Evolutionary conservation across 2,797 vertebrate species (phyloP).

Genomic region (Melanotaenia nigrans): DNA sequence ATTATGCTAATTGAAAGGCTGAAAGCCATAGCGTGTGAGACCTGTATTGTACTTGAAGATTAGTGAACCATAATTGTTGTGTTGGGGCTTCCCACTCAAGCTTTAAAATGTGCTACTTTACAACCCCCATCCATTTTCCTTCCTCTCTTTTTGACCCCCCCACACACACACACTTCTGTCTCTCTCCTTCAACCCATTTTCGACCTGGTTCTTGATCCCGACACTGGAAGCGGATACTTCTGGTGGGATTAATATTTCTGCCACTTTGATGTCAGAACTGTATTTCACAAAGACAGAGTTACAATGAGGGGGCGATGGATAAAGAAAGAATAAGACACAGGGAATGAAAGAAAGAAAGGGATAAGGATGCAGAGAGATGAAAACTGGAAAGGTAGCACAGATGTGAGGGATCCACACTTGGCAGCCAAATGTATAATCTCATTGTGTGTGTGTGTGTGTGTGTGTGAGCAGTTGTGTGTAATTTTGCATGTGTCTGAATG

Average conservation of each 20-base stretch:
- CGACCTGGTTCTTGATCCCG: slow-evolving; percentile 83
- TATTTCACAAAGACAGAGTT: slow-evolving; percentile 79
- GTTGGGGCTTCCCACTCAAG: slow-evolving; percentile 60
- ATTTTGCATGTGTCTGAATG: slow-evolving; percentile 51
- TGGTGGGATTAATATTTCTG: slow-evolving; percentile 84
- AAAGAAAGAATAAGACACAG: slow-evolving; percentile 68
- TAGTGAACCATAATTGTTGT: slow-evolving; percentile 67
- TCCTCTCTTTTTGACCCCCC: slow-evolving; percentile 36
- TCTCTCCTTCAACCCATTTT: slow-evolving; percentile 45
- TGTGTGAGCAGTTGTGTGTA: slow-evolving; percentile 49
- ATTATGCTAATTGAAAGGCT: slow-evolving; percentile 65
- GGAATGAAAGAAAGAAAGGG: slow-evolving; percentile 67
- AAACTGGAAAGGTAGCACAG: slow-evolving; percentile 79
- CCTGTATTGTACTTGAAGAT: slow-evolving; percentile 68
- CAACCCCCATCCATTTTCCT: slow-evolving; percentile 47
- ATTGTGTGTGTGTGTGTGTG: slow-evolving; percentile 49
- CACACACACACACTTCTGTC: background rate
- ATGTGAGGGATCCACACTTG: slow-evolving; percentile 81
- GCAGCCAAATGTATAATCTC: slow-evolving; percentile 84
- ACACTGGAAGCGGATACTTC: slow-evolving; percentile 79
- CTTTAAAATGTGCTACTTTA: slow-evolving; percentile 59
- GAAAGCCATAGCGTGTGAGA: slow-evolving; percentile 58
- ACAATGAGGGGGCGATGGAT: slow-evolving; percentile 70
- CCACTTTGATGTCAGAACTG: slow-evolving; percentile 85
- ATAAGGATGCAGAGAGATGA: slow-evolving; percentile 68